Percentiles rank a stretch among this genome's conserved stretches.
Conservation (phyloP, 2,888 invertebrate species). For the Aethes cnicana region DNA sequence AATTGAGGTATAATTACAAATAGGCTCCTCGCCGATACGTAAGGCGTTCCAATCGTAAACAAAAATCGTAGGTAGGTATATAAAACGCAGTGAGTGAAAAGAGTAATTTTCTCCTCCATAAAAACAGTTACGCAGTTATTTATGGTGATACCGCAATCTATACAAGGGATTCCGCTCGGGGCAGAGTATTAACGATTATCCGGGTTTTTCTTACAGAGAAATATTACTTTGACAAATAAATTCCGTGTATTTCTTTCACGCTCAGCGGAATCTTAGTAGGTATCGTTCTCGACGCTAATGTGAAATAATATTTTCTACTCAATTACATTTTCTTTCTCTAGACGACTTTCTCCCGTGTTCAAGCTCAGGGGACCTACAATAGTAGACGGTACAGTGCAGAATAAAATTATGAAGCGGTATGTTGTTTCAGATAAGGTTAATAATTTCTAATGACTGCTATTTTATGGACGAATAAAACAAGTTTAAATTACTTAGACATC, state of each 20-base stretch:
- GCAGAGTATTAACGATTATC: conserved; percentile 78
- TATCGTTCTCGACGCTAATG: conserved; percentile 31
- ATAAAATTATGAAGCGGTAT: conserved; percentile 21
- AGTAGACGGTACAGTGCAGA: conserved; percentile 22
- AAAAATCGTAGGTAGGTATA: conserved; percentile 61
- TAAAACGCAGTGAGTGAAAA: conserved; percentile 69
- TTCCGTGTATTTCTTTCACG: conserved; percentile 60
- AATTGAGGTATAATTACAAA: too few relatives aligned
- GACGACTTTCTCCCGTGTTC: conserved; percentile 24
- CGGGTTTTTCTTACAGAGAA: conserved; percentile 68
- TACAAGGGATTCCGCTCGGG: conserved; percentile 74
- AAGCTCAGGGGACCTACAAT: conserved; percentile 28
- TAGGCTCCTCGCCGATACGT: conserved; percentile 6
- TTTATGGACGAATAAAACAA: neutral
- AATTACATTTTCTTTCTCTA: conserved; percentile 31
- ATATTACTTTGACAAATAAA: conserved; percentile 77
- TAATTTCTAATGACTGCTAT: neutral
- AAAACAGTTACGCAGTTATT: conserved; percentile 80
- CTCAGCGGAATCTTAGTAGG: conserved; percentile 46
- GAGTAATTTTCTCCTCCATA: conserved; percentile 67
- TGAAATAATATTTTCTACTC: conserved; percentile 31
- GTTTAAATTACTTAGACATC: too few relatives aligned
- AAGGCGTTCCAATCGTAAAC: conserved; percentile 52
- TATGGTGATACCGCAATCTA: conserved; percentile 79
- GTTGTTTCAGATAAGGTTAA: conserved; percentile 24